Evolutionary conservation across 2,888 invertebrate genomes (phyloP), one percentile per base, ranked within the genome.

Genomic region (Cosmia pyralina): DNA sequence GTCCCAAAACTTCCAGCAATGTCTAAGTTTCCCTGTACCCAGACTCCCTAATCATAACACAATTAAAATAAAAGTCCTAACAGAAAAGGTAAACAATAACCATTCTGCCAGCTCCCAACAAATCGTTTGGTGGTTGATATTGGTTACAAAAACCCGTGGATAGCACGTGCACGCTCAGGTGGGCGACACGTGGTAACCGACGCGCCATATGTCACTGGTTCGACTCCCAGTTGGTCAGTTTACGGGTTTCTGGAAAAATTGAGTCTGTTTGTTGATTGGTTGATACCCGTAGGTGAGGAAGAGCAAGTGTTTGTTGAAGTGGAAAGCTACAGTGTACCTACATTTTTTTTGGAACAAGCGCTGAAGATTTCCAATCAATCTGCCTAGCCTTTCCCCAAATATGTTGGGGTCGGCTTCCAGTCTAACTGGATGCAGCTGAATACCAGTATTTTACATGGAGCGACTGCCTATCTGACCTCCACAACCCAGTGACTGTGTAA

Each of bases 161-260:
- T 76, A 88, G 91, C 92, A 92, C 92, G 92, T 92, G 93, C 89
- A 84, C 57, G 84, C 86, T 93, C 93, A 93, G 93, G 93, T 92
- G 92, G 83, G 81, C 87, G 90, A 87, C 93, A 91, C 94, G 94
- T 91, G 93, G 90, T 91, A 93, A 94, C 94, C 90, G 92, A 79
- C 86, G 79, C 79, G 77, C 94, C 94, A 94, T 94, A 94, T 94
- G 94, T 85, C 93, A 93, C 93, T 66, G 85, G 85, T 68, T 77
- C 74, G 69, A 84, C 77, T 85, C 87, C 73, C 81, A 77, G 72
- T 69, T 34, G 72, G 72, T 70, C 77, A 85, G 73, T 84, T 78
- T 57, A 84, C 62, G 72, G 75, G 86, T 69, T 86, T 80, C 79
- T 66, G 72, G 77, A 79, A 69, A 57, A 58, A 13, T 10, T 38